Evolutionary conservation across 2,797 vertebrate species (phyloP).

Genomic region (Gouania willdenowi): DNA sequence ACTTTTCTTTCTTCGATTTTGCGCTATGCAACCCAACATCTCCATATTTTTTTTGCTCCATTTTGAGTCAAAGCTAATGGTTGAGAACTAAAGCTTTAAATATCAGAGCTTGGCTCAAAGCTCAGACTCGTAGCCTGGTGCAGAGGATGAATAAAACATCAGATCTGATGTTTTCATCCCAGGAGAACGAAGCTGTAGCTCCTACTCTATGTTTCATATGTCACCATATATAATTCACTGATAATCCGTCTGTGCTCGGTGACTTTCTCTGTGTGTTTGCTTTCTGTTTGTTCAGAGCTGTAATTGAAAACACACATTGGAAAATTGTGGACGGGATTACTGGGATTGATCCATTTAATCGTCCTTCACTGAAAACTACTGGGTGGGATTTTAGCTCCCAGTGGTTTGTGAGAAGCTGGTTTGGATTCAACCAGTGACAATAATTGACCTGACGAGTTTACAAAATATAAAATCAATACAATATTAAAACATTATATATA

Average conservation of each 20-base stretch:
- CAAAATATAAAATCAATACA: too few relatives aligned
- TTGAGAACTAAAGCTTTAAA: too few relatives aligned
- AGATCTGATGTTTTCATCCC: not conserved
- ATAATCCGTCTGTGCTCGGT: not conserved
- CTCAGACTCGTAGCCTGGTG: not conserved
- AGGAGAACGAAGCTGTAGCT: not conserved
- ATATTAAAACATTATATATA: too few relatives aligned
- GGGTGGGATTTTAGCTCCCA: too few relatives aligned
- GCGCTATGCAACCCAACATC: too few relatives aligned
- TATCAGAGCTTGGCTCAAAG: not conserved
- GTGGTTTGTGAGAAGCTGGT: too few relatives aligned
- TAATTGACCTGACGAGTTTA: too few relatives aligned
- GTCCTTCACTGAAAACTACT: too few relatives aligned
- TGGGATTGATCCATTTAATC: not conserved
- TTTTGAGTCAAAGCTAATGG: too few relatives aligned
- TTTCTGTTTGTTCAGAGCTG: not conserved
- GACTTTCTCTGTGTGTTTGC: not conserved
- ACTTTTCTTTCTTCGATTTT: too few relatives aligned
- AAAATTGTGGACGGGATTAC: not conserved
- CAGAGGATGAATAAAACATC: not conserved
- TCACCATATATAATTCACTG: not conserved
- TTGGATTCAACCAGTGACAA: too few relatives aligned
- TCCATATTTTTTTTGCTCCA: too few relatives aligned
- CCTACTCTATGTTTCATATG: not conserved
- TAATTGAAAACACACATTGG: not conserved